phyloP scores from a whole-genome alignment of 1,140 invertebrate genomes.

The Lamellibrachia luymesi region DNA sequence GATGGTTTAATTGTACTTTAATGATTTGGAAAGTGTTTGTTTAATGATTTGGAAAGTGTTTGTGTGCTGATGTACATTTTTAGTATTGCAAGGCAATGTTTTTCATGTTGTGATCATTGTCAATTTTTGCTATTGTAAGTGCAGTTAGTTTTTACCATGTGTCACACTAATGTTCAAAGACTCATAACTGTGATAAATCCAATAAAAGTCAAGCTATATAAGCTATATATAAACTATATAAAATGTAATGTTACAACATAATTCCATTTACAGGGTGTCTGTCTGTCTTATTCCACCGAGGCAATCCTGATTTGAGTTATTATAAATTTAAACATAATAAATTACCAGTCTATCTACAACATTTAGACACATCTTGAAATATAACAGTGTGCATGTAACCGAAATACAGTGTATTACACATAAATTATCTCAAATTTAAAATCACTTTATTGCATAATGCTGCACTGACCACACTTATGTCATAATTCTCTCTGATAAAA shows the following conservation, averaged over 20 bases:
- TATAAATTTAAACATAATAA: not conserved
- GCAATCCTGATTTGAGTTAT: not conserved
- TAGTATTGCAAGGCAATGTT: too few relatives aligned
- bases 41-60: not conserved
- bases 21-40: not conserved
- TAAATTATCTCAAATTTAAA: too few relatives aligned
- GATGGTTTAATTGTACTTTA: not conserved
- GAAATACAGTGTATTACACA: too few relatives aligned
- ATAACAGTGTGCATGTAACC: too few relatives aligned
- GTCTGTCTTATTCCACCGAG: not conserved
- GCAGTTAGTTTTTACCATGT: not conserved
- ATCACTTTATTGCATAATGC: too few relatives aligned
- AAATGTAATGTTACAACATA: not conserved
- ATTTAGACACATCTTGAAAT: too few relatives aligned
- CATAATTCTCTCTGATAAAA: too few relatives aligned
- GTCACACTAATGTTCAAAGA: not conserved
- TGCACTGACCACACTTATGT: too few relatives aligned
- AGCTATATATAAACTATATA: not conserved
- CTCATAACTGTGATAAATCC: not conserved
- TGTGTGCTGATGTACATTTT: too few relatives aligned
- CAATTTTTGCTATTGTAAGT: not conserved
- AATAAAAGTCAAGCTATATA: not conserved
- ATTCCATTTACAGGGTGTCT: not conserved
- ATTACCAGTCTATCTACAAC: too few relatives aligned
- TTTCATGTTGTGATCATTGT: not conserved